Evolutionary conservation across 2,797 vertebrate genomes (phyloP), one percentile per base, ranked within the genome.

Genomic region (Melanotaenia pygmaea): DNA sequence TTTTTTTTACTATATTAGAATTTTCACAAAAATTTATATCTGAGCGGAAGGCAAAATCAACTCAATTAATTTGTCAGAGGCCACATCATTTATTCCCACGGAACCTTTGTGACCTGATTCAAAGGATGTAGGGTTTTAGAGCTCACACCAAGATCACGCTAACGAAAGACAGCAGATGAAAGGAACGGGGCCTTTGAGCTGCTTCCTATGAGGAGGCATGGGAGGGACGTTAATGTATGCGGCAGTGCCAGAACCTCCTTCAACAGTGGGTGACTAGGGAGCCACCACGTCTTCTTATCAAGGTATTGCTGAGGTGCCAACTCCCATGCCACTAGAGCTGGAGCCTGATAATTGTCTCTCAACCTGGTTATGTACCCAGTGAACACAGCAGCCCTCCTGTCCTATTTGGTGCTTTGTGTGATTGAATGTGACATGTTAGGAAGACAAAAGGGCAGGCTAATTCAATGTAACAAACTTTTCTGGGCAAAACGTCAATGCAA

Each of bases 391-490:
- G 91, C 84, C 82, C 92, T 92, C 89, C 84, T 91, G 89, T 91
- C 90, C 90, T 86, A 83, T 92, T 87, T 90, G 90, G 86, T 82
- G 83, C 85, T 88, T 63, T 45, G 68, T 94, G 94, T 97, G 96
- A 98, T 98, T 96, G 94, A 93, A 92, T 89, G 91, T 97, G 97
- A 96, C 97, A 95, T 84, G 89, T 94, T 93, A 93, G 92, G 93
- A 93, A 98, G 97, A 99, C 97, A 96, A 97, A 98, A 98, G 97
- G 96, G 95, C 93, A 86, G 87, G 94, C 94, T 98, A 97, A 99
- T 99, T 96, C 94, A 95, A 90, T 95, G 94, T 96, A 98, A 98
- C 96, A 97, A 97, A 97, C 95, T 95, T 96, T 94, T 95, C 95
- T 95, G 93, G 94, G 90, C 90, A 88, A 88, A 76, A 81, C 79